Evolutionary conservation across 2,113 vertebrate genomes (phyloP), one percentile per base, ranked within the genome.

Genomic region (Passer montanus): DNA sequence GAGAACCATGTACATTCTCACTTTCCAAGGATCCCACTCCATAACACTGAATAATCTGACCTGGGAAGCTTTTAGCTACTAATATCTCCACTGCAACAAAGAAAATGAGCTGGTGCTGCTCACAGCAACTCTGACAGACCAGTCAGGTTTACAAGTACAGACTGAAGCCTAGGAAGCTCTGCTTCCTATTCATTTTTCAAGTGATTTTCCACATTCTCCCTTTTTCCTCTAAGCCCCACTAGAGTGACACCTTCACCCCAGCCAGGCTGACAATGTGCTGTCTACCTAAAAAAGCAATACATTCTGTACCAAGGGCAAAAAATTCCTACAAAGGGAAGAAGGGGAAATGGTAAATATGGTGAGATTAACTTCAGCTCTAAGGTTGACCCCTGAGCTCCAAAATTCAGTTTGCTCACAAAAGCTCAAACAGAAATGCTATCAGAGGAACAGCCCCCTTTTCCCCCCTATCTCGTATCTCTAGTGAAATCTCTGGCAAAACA

Each of bases 291-390:
- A 95, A 88, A 69, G 55, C 72, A 89, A 77, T 55, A 82, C 20
- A 44, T 78, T 68, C 76, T 62, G 49, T 31, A 91, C 41, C 23
- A 80, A 82, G 60, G 80, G 80, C 30, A 33, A 64, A 47, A 90
- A 90, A 89, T 53, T 58, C 80, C 88, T 74, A 78, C 19, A 87
- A 84, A 72, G 7, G 47, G 53, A 93, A 91, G 67, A 49, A 58
- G 27, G 15, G 84, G 35, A 72, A 94, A 92, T 15, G 13, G 55
- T 47, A 87, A 90, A 86, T 37, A 76, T 0, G 68, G 30, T 15
- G 52, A 90, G 58, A 81, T 74, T 84, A 80, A 72, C 43, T 69
- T 88, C 84, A 68, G 90, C 89, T 90, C 79, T 70, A 70, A 83
- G 26, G 37, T 6, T 75, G 47, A 79, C 7, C 19, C 7, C 47